phyloP scores from a whole-genome alignment of 1,140 invertebrate genomes.

The Glomeris maerens region DNA sequence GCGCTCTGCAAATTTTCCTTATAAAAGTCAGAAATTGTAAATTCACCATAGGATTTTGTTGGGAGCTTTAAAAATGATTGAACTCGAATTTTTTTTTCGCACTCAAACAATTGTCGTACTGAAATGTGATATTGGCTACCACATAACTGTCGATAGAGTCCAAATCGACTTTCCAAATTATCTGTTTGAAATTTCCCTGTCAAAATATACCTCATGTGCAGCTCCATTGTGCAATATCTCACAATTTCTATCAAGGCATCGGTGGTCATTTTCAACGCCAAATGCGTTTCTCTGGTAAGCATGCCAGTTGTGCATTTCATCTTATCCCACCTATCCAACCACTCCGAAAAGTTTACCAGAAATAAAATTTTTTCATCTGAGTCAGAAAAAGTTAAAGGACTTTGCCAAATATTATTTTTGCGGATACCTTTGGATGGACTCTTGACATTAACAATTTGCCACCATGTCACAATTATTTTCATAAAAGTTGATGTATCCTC shows the following conservation, averaged over 20 bases:
- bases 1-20: no score
- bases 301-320: background rate
- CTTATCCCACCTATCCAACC: conserved; percentile 13
- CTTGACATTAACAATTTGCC: conserved; percentile 16
- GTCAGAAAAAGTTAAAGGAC: conserved; percentile 8
- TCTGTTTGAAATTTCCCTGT: background rate
- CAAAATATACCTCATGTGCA: background rate
- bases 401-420: conserved; percentile 6
- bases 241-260: background rate
- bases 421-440: conserved; percentile 3
- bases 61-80: background rate
- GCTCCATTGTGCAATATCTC: background rate
- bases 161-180: background rate
- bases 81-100: background rate
- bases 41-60: background rate
- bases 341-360: conserved; percentile 10
- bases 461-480: conserved; percentile 12
- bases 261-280: background rate
- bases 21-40: background rate
- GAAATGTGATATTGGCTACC: background rate
- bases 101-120: background rate
- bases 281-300: background rate
- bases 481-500: conserved; percentile 11
- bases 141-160: background rate
- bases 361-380: conserved; percentile 10